Evolutionary conservation across 2,888 invertebrate genomes (phyloP).

Genomic region (Stenurella melanura): DNA sequence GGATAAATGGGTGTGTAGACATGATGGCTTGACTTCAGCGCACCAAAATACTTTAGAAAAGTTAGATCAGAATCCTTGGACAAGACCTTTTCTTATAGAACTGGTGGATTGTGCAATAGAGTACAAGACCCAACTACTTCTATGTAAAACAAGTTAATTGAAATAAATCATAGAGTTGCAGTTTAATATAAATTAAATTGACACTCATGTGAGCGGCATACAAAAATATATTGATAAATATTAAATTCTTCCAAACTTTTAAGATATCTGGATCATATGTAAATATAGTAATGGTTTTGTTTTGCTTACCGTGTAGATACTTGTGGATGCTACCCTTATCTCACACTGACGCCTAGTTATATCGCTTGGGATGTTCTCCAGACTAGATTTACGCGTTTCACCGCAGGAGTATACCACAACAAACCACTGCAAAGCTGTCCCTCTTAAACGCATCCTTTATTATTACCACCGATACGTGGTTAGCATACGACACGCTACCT

Average conservation of each 20-base stretch:
- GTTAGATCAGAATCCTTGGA: no score
- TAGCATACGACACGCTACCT: constrained; percentile 61
- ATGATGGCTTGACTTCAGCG: no score
- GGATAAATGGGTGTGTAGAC: no score
- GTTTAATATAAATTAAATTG: no score
- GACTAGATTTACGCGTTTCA: constrained; percentile 46
- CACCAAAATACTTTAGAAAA: no score
- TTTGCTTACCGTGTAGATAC: constrained; percentile 34
- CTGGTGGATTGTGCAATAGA: no score
- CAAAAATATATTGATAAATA: no score
- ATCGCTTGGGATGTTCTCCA: constrained; percentile 35
- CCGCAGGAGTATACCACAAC: constrained; percentile 54
- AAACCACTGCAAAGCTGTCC: constrained; percentile 55
- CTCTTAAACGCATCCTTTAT: constrained; percentile 64
- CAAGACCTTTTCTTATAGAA: no score
- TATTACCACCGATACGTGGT: constrained; percentile 65
- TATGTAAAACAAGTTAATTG: no score
- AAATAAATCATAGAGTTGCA: no score
- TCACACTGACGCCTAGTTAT: constrained; percentile 36
- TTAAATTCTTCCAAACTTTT: background rate
- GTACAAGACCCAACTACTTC: no score
- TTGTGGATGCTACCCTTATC: constrained; percentile 41
- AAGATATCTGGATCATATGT: constrained; percentile 5
- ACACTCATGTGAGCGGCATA: no score
- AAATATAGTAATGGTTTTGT: constrained; percentile 23